Percentiles rank a stretch among this genome's conserved stretches.
phyloP scores from a whole-genome alignment of 2,113 vertebrate species.

The Crotalus viridis region DNA sequence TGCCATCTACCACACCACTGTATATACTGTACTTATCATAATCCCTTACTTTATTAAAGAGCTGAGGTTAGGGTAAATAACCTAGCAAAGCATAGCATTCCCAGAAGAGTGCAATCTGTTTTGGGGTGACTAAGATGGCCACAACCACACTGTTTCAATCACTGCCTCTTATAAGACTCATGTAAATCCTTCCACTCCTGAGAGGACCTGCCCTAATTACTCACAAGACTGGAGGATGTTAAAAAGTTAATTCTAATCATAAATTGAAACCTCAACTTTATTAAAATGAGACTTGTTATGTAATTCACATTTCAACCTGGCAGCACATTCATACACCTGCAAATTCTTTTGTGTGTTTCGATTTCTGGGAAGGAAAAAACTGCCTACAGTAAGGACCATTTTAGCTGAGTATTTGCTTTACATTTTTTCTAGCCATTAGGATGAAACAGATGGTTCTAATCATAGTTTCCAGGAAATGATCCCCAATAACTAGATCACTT shows the following conservation, averaged over 20 bases:
- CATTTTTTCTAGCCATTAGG: not conserved
- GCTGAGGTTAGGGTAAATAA: not conserved
- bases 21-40: not conserved
- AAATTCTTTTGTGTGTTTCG: not conserved
- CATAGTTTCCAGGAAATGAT: conserved; percentile 9
- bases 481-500: conserved; percentile 48
- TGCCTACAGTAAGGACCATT: conserved; percentile 27
- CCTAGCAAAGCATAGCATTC: not conserved
- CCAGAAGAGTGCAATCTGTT: not conserved
- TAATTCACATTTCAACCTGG: not conserved
- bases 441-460: conserved; percentile 19
- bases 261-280: not conserved
- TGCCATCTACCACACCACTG: not conserved
- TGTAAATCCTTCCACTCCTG: not conserved
- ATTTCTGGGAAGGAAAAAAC: not conserved
- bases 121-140: not conserved
- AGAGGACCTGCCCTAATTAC: not conserved
- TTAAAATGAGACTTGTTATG: not conserved
- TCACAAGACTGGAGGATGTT: not conserved
- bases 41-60: not conserved
- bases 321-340: not conserved
- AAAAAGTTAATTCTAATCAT: not conserved
- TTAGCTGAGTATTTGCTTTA: not conserved
- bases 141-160: not conserved
- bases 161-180: not conserved